Conservation (phyloP, 2,113 vertebrate species). For the Ciconia maguari region DNA sequence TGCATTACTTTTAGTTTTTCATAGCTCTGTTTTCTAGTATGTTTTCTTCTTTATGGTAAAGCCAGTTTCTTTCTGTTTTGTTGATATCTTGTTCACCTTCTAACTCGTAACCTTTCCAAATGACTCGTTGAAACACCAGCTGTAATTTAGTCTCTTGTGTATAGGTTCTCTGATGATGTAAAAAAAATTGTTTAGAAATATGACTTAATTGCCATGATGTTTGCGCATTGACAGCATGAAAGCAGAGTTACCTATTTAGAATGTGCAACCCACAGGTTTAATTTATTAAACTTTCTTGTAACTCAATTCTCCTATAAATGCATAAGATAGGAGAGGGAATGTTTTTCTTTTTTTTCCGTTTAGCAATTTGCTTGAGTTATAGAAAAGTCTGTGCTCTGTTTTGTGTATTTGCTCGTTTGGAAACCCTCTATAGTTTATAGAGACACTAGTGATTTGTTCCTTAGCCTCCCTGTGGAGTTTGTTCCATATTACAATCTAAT, state of each 20-base stretch:
- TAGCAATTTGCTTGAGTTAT: conserved; percentile 72
- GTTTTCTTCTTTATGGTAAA: neutral
- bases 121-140: conserved; percentile 35
- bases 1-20: neutral
- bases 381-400: conserved; percentile 53
- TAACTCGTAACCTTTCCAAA: conserved; percentile 55
- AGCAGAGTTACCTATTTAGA: conserved; percentile 29
- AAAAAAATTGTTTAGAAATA: conserved; percentile 47
- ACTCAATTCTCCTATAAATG: conserved; percentile 22
- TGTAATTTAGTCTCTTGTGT: conserved; percentile 63
- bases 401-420: conserved; percentile 72
- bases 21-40: neutral
- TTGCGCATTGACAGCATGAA: conserved; percentile 47
- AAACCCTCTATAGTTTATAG: conserved; percentile 69
- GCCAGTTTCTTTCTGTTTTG: conserved; percentile 25
- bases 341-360: conserved; percentile 21
- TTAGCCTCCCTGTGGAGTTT: conserved; percentile 69
- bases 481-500: conserved; percentile 77
- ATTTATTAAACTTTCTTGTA: conserved; percentile 51
- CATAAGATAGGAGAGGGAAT: conserved; percentile 12
- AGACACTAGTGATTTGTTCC: conserved; percentile 75
- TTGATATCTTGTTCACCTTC: conserved; percentile 50
- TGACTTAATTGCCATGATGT: conserved; percentile 63
- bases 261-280: conserved; percentile 20
- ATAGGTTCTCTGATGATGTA: conserved; percentile 33